phyloP scores from a whole-genome alignment of 2,888 invertebrate genomes.

The Scotopteryx bipunctaria region DNA sequence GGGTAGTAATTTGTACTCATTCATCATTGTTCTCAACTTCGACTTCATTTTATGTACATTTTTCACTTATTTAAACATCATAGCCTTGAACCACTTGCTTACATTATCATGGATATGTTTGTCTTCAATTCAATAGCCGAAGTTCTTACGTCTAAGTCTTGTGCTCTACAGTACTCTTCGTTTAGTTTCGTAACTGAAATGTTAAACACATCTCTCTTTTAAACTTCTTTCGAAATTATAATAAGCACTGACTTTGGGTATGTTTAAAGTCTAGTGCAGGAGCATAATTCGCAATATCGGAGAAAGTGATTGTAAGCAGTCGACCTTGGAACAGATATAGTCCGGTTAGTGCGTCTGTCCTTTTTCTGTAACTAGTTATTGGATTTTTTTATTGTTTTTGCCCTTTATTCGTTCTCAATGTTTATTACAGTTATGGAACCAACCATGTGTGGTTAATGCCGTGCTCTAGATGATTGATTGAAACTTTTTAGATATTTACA shows the following conservation, averaged over 20 bases:
- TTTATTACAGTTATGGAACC: too few species aligned
- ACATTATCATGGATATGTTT: constrained; percentile 14
- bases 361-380: constrained; percentile 23
- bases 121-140: constrained; percentile 10
- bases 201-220: constrained; percentile 16
- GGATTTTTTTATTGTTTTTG: not conserved
- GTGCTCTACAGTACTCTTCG: too few species aligned
- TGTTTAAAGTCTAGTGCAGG: constrained; percentile 9
- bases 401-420: not conserved
- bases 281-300: constrained; percentile 33
- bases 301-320: constrained; percentile 38
- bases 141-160: constrained; percentile 15
- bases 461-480: too few species aligned
- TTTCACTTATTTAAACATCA: constrained; percentile 17
- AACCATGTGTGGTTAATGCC: too few species aligned
- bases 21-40: not conserved
- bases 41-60: constrained; percentile 3
- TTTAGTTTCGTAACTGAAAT: constrained; percentile 18
- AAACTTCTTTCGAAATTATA: constrained; percentile 17
- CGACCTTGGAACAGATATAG: constrained; percentile 37
- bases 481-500: too few species aligned
- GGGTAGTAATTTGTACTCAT: too few species aligned
- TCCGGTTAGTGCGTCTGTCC: constrained; percentile 20
- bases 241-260: constrained; percentile 8
- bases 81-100: constrained; percentile 27